Base-by-base conservation (phyloP, 2,888 invertebrate genomes). In the Drosophila longiperda region DNA sequence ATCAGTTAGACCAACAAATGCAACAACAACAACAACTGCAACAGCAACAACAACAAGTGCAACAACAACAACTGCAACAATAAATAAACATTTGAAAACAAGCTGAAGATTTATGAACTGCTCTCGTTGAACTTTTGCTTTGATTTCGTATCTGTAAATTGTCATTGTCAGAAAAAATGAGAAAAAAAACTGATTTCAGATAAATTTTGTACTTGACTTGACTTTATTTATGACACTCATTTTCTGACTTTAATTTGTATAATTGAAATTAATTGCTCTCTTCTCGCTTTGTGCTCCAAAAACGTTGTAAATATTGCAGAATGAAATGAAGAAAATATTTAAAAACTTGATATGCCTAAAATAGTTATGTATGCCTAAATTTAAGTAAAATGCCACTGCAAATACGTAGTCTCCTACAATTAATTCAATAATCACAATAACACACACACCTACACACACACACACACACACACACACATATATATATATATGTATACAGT, bases 341-440 rank as follows among this genome's bases (percentile, higher is more conserved):
- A 20, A 40, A 64, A 60, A 69, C 66, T 75, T 68, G 75, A 75
- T 75, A 75, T 78, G 79, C 79, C 79, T 75, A 78, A 66, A 72
- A 72, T 70, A 78, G 66, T 75, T 65, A 69, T 65, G 57, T 58
- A 59, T 66, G 73, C 26, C 11, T 74, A 50, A 26, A 45, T 42
- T 23, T 78, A 78, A 79, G 79, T 11, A 67, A 67, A 78, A 78
- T 68, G 78, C 79, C 78, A 78, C 78, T 78, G 78, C 78, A 78
- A 60, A 78, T 75, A 78, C 79, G 79, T 79, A 79, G 78, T 79
- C 78, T 68, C 72, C 72, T 78, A 78, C 59, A 75, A 50, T 75
- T 83, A 86, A 79, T 69, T 83, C 66, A 81, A 75, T 78, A 83
- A 75, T 71, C 79, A 73, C 76, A 72, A n/a, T n/a, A 50, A 49